Conservation (phyloP, 2,888 invertebrate genomes). For the Tipula helvola region DNA sequence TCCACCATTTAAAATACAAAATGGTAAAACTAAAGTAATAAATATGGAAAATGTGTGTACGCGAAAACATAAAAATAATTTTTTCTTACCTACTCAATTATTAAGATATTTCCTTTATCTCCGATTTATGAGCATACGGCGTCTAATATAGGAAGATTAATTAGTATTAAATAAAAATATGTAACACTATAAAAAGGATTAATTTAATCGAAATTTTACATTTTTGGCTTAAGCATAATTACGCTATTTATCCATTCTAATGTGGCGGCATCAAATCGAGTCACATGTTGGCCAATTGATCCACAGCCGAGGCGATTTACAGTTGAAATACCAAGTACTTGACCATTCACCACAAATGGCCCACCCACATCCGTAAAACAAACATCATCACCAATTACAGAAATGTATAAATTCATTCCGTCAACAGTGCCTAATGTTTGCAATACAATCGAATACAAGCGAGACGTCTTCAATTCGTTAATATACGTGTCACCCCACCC, state of each 20-base stretch:
- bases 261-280: background rate
- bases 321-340: background rate
- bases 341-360: background rate
- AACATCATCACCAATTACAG: background rate
- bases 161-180: too few relatives aligned
- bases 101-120: too few relatives aligned
- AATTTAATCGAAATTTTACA: background rate
- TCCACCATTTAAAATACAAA: too few relatives aligned
- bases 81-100: too few relatives aligned
- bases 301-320: background rate
- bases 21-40: too few relatives aligned
- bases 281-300: background rate
- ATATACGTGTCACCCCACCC: background rate
- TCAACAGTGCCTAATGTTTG: background rate
- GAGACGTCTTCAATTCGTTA: background rate
- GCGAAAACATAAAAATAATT: too few relatives aligned
- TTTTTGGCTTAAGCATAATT: background rate
- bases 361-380: background rate
- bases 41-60: too few relatives aligned
- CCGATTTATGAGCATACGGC: too few relatives aligned
- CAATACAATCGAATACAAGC: background rate
- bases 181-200: too few relatives aligned
- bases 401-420: background rate
- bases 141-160: too few relatives aligned
- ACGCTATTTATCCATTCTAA: background rate